These are phyloP conservation scores for Butorides virescens DNA, from an alignment of 2,113 vertebrate species.

Conservation along the genomic window DNA sequence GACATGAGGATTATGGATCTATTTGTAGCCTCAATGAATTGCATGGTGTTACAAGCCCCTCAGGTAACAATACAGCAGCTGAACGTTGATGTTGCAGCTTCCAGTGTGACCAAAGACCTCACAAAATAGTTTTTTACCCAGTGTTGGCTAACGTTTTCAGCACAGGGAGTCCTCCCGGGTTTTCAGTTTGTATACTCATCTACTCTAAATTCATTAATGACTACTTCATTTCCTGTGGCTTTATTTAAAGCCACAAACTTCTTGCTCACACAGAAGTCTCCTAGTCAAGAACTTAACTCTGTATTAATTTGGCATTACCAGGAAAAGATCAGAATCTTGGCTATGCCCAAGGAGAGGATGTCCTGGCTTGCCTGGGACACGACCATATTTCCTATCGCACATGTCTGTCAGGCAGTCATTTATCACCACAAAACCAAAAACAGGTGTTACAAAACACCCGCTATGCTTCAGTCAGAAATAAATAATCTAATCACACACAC, in stretches of 20 bases:
- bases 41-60: neutral
- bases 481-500: neutral
- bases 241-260: neutral
- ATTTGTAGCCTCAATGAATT: neutral
- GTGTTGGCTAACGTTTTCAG: neutral
- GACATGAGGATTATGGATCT: neutral
- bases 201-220: neutral
- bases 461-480: neutral
- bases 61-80: neutral
- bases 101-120: neutral
- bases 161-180: neutral
- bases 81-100: neutral
- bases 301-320: neutral
- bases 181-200: neutral
- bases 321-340: neutral
- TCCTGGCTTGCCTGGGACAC: neutral
- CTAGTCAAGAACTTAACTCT: neutral
- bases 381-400: rapidly evolving
- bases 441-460: neutral
- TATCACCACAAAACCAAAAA: neutral
- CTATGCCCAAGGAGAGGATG: neutral
- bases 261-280: neutral
- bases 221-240: neutral
- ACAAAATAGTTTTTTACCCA: neutral
- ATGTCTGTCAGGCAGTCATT: neutral